phyloP scores from a whole-genome alignment of 2,797 vertebrate species.

The Pelodytes ibericus region DNA sequence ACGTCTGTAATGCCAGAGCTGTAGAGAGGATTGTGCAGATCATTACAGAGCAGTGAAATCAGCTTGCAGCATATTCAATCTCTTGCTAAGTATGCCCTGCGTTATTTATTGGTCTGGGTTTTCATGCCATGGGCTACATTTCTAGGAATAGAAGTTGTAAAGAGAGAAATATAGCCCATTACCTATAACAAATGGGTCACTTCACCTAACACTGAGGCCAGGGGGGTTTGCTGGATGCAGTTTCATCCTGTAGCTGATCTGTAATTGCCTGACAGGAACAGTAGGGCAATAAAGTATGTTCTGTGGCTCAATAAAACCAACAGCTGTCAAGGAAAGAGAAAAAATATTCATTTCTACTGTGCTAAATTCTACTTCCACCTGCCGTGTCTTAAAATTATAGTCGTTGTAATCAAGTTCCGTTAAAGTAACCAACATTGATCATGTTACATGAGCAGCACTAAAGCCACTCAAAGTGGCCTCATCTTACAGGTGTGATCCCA shows the following conservation, averaged over 20 bases:
- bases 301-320: slow-evolving; percentile 22
- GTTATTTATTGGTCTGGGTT: slow-evolving; percentile 35
- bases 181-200: slow-evolving; percentile 38
- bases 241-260: slow-evolving; percentile 27
- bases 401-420: too few species aligned
- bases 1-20: slow-evolving; percentile 9
- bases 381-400: too few species aligned
- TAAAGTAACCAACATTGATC: too few species aligned
- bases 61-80: slow-evolving; percentile 32
- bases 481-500: too few species aligned
- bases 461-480: too few species aligned
- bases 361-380: neutral
- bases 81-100: slow-evolving; percentile 4
- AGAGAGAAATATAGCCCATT: slow-evolving; percentile 35
- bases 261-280: slow-evolving; percentile 40
- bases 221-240: slow-evolving; percentile 14
- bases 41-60: slow-evolving; percentile 6
- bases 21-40: slow-evolving; percentile 10
- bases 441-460: too few species aligned
- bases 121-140: slow-evolving; percentile 27
- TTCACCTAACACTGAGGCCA: slow-evolving; percentile 18
- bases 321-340: slow-evolving; percentile 8
- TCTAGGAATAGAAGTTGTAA: slow-evolving; percentile 20
- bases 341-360: neutral
- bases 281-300: slow-evolving; percentile 21